Evolutionary conservation across 1,140 invertebrate genomes (phyloP).

Genomic region (Bombyx mori): DNA sequence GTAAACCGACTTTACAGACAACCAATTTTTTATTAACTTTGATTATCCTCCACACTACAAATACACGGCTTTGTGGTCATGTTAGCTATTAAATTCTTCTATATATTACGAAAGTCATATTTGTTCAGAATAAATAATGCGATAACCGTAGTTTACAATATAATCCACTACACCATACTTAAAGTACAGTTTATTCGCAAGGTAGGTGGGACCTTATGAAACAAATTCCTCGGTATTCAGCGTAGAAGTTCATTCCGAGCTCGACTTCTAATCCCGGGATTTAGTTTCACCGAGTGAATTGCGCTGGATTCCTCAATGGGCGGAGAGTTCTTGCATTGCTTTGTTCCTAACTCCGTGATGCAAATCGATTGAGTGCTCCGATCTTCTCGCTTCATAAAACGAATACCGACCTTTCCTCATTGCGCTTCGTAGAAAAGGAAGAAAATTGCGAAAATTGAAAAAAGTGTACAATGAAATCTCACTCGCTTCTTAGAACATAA

Average conservation of each 20-base stretch:
- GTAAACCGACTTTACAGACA: no score
- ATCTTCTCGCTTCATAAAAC: slow-evolving; percentile 22
- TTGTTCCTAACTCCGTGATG: slow-evolving; percentile 32
- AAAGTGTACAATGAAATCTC: slow-evolving; percentile 15
- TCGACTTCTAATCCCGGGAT: slow-evolving; percentile 30
- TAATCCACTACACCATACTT: no score
- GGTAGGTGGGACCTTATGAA: slow-evolving; percentile 2
- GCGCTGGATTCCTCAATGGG: slow-evolving; percentile 27
- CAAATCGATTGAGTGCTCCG: slow-evolving; percentile 36
- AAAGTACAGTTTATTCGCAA: no score
- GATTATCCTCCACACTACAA: no score
- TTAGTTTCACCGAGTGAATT: slow-evolving; percentile 28
- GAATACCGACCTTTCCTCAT: slow-evolving; percentile 15
- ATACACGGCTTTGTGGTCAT: no score
- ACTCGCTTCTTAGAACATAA: slow-evolving; percentile 11
- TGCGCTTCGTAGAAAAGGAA: slow-evolving; percentile 14
- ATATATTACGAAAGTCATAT: no score
- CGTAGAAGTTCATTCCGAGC: slow-evolving; percentile 17
- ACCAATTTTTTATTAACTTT: no score
- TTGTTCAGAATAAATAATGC: no score
- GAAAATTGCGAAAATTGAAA: slow-evolving; percentile 8
- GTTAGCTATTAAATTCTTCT: no score
- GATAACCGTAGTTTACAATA: no score
- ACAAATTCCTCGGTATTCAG: slow-evolving; percentile 20
- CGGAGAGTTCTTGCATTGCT: slow-evolving; percentile 20